Evolutionary conservation across 2,113 vertebrate genomes (phyloP).

Genomic region (Hypanus sabinus): DNA sequence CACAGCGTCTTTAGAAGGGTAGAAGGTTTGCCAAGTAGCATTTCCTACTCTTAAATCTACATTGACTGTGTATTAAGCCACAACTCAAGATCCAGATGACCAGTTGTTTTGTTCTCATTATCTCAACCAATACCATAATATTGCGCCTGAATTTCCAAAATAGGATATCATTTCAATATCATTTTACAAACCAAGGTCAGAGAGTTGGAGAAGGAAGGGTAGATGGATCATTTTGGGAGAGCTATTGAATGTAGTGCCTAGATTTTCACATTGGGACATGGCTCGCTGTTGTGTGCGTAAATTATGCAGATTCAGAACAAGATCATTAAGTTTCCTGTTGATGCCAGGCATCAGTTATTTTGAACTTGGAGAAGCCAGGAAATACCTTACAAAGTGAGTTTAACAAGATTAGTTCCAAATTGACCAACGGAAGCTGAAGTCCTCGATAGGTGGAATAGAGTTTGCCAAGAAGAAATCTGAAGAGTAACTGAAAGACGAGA

Average conservation of each 20-base stretch:
- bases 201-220: neutral
- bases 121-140: neutral
- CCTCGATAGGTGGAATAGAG: neutral
- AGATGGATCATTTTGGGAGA: neutral
- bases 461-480: neutral
- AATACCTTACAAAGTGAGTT: neutral
- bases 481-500: too few species aligned
- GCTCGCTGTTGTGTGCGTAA: neutral
- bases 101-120: too few species aligned
- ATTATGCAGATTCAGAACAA: neutral
- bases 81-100: too few species aligned
- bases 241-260: neutral
- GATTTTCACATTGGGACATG: neutral
- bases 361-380: neutral
- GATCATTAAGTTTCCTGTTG: neutral
- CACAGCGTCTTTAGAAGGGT: too few species aligned
- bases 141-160: neutral
- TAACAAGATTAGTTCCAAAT: neutral
- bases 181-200: neutral
- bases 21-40: too few species aligned
- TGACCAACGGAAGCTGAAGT: neutral
- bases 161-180: neutral
- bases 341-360: neutral
- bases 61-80: too few species aligned
- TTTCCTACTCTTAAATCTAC: too few species aligned